Evolutionary conservation across 2,888 invertebrate species (phyloP), one percentile per base, ranked within the genome.

Genomic region (Trichacis sp.): DNA sequence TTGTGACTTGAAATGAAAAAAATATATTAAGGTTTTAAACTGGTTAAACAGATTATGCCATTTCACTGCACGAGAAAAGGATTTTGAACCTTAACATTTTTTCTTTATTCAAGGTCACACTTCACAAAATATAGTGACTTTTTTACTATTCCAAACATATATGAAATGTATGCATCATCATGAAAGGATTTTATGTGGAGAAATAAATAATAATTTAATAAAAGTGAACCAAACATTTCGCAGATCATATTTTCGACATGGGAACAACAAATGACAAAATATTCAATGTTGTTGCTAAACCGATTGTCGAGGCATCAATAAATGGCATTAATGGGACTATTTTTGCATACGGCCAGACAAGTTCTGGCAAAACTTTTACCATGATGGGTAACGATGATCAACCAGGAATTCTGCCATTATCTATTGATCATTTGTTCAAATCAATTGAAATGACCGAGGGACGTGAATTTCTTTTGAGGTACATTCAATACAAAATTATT

Each of bases 271-370:
- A 92, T 38, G 86, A 88, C 50, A 86, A 89, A 55, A 88, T 94
- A 0, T 94, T 92, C 78, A 82, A 90, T 68, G 87, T 86, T 56
- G 86, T 93, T 69, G 92, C 91, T 0, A 88, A 89, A 72, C 91
- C 92, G 0, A 91, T 94, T 65, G 90, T 94, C 1, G 87, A 90
- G 65, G 88, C 91, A 0, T 89, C 91, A 0, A 86, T 92, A 11
- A 87, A 89, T 66, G 94, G 94, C 1, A 90, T 93, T 73, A 94
- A 94, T 81, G 95, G 94, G 1, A 96, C 96, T 0, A 91, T 96
- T 69, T 94, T 96, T 85, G 95, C 95, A 0, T 96, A 96, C 81
- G 96, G 96, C 5, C 96, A 96, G 83, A 96, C 95, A 2, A 93
- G 94, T 0, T 95, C 95, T 0, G 96, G 95, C 53, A 95, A 95